phyloP scores from a whole-genome alignment of 2,797 vertebrate genomes.

The Sebastes cheni region DNA sequence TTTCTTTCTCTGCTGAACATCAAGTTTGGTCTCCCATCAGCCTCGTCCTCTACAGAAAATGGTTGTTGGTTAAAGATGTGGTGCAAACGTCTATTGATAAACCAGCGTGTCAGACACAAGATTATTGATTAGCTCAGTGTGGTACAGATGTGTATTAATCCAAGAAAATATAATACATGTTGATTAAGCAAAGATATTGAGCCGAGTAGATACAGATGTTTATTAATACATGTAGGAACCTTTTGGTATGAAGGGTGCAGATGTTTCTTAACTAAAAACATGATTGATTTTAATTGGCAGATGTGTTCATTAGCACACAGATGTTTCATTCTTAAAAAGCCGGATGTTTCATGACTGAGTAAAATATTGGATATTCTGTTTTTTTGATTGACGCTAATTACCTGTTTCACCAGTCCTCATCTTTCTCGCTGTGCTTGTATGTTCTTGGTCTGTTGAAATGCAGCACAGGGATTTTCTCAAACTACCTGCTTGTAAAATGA shows the following conservation, averaged over 20 bases:
- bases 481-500: not conserved
- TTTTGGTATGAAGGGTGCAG: not conserved
- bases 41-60: conserved; percentile 57
- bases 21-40: conserved; percentile 77
- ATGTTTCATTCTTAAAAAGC: conserved; percentile 10
- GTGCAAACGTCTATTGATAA: conserved; percentile 6
- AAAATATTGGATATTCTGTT: not conserved
- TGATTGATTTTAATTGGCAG: conserved; percentile 5
- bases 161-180: conserved; percentile 1
- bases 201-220: not conserved
- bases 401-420: not conserved
- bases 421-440: not conserved
- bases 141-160: conserved; percentile 31
- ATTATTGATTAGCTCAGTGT: conserved; percentile 26
- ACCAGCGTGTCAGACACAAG: not conserved
- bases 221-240: not conserved
- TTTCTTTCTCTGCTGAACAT: conserved; percentile 79
- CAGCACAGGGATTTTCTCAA: not conserved
- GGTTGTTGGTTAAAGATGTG: conserved; percentile 38
- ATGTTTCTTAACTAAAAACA: not conserved
- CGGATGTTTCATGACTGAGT: not conserved
- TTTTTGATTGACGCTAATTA: conserved; percentile 27
- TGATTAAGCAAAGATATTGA: not conserved
- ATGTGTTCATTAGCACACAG: not conserved
- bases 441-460: not conserved